Base-by-base conservation (phyloP, 2,797 vertebrate genomes). In the Ctenosaura bakeri region DNA sequence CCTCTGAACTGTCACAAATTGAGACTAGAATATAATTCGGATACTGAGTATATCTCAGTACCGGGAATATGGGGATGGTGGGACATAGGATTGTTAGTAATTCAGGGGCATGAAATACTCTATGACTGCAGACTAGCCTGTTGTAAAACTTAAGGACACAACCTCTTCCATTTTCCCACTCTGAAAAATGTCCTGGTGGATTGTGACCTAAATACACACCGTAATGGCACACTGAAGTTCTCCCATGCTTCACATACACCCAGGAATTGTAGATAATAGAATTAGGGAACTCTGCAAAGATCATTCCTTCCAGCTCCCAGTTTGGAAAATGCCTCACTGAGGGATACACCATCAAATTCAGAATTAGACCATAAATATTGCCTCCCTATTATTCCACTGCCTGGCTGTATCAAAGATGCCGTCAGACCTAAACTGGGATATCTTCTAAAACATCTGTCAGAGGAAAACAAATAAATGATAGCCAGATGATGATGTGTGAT, bases 401-500 rank as follows among this genome's bases (percentile, higher is more conserved):
- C 91, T 56, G 9, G 54, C 90, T 92, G 76, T 92, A 95, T 94
- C 95, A 94, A 94, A 89, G 74, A 91, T 32, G 89, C 88, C 89
- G 77, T 92, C 96, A 96, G 87, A 94, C 69, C 78, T 90, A 93
- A 94, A 96, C 86, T 0, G 0, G 90, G 89, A 79, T 14, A 90
- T 92, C 93, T 91, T 42, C 74, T 80, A 90, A 95, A 96, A 94
- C 90, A 95, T 93, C 92, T 0, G 26, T 95, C 81, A 38, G 0
- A 56, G 81, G 85, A 93, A 96, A 97, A 96, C 94, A 96, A 96
- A 94, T 89, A 96, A 90, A 94, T 29, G 88, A 94, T 83, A 93
- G 92, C n/a, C 94, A 94, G 91, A 93, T 91, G 93, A 95, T 78
- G 94, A 83, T 38, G 59, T 90, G 92, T 90, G 95, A 97, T 94